phyloP scores from a whole-genome alignment of 1,140 invertebrate genomes.

The Kradibia gibbosae region DNA sequence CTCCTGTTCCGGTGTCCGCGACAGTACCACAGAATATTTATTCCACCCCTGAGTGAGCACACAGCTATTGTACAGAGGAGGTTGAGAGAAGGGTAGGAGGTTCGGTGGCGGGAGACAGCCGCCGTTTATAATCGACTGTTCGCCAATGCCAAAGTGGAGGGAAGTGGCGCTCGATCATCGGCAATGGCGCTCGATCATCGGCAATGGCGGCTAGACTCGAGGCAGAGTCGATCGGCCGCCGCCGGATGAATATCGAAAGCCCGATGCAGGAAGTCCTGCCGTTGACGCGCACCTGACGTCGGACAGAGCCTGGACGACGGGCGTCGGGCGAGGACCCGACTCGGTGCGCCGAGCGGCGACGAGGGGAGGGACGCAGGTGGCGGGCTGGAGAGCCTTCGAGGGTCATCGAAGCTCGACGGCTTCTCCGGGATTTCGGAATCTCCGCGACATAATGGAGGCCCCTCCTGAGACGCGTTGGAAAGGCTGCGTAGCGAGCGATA shows the following conservation, averaged over 20 bases:
- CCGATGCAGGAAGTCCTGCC: constrained; percentile 66
- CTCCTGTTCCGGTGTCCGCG: background rate
- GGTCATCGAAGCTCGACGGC: constrained; percentile 46
- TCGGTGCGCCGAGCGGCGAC: background rate
- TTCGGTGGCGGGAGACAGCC: no score
- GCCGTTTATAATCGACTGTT: background rate
- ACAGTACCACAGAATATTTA: background rate
- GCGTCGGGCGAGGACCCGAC: background rate
- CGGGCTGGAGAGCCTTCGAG: background rate
- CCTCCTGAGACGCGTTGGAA: background rate
- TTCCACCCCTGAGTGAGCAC: no score
- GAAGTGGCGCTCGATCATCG: background rate
- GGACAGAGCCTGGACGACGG: background rate
- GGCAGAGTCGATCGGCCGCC: constrained; percentile 9
- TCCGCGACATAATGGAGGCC: constrained; percentile 31
- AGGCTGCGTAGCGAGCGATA: constrained; percentile 25
- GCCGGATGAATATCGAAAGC: constrained; percentile 46
- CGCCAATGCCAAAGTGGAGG: background rate
- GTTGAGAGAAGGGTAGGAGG: no score
- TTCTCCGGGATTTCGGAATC: constrained; percentile 49
- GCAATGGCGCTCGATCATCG: background rate
- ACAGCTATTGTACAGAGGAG: no score
- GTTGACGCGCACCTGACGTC: constrained; percentile 59
- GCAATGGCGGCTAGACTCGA: no score
- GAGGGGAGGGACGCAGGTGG: background rate